These are phyloP conservation scores for Eospalax fontanierii DNA, from an alignment of 2,797 vertebrate genomes.

Conservation along the genomic window DNA sequence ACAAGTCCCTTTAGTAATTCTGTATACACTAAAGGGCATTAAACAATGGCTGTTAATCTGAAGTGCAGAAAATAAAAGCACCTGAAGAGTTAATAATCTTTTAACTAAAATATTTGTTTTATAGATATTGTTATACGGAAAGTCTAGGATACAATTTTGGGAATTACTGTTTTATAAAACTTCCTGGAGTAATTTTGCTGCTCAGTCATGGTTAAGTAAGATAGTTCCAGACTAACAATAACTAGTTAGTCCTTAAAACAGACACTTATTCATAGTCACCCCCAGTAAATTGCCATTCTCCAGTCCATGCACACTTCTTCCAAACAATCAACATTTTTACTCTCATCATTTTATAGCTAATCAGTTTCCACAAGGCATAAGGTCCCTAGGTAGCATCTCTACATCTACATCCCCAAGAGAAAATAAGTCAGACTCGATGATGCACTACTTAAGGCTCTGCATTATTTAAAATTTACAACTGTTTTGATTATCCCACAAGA, in stretches of 20 bases:
- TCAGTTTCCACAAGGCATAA: not conserved
- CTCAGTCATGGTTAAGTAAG: not conserved
- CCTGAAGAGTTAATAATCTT: not conserved
- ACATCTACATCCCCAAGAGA: not conserved
- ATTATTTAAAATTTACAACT: slow-evolving; percentile 71
- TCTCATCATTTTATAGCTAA: slow-evolving; percentile 56
- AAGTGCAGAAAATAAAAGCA: not conserved
- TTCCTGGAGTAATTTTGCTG: slow-evolving; percentile 4
- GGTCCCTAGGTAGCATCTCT: not conserved
- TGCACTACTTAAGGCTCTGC: slow-evolving; percentile 25
- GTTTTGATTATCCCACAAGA: slow-evolving; percentile 63
- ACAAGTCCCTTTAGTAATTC: not conserved
- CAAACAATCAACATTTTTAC: slow-evolving; percentile 35
- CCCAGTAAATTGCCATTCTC: not conserved
- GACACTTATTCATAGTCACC: not conserved
- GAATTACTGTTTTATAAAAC: not conserved
- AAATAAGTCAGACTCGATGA: not conserved
- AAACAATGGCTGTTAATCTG: not conserved
- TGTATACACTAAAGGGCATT: not conserved
- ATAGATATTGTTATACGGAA: not conserved
- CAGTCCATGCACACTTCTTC: not conserved
- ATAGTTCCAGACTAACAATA: not conserved
- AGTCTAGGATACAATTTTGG: not conserved
- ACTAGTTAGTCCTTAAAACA: not conserved
- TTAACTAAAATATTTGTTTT: slow-evolving; percentile 25